A percentile compares a stretch with the other conserved stretches of the same genome.
Evolutionary conservation across 2,797 vertebrate genomes (phyloP).

Genomic region (Meriones psammophilus): DNA sequence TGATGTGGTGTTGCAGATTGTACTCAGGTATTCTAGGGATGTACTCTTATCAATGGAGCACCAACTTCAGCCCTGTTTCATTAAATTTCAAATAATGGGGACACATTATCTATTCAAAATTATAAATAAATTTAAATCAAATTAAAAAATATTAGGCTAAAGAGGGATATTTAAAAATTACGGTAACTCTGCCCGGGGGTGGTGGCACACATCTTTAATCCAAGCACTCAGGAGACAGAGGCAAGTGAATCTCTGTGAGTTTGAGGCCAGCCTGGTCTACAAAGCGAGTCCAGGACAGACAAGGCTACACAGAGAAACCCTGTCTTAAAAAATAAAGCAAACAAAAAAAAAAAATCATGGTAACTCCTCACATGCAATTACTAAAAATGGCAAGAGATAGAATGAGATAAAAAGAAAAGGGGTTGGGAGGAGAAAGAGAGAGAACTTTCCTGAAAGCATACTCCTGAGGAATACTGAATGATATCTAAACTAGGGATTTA

Average conservation of each 20-base stretch:
- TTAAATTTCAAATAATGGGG: conserved; percentile 9
- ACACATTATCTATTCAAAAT: conserved; percentile 45
- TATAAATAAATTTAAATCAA: conserved; percentile 32
- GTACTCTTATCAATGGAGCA: background rate
- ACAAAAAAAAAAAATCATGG: background rate
- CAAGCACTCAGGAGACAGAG: background rate
- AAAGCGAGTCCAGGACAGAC: background rate
- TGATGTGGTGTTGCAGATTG: background rate
- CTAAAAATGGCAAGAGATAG: background rate
- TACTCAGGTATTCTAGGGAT: background rate
- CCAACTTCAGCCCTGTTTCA: background rate
- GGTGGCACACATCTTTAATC: background rate
- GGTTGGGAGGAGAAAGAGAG: too few species aligned
- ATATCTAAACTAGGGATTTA: conserved; percentile 38
- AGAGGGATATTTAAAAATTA: conserved; percentile 43
- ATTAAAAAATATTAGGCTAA: conserved; percentile 44
- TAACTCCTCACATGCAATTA: conserved; percentile 41
- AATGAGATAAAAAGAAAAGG: background rate
- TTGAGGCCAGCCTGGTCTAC: background rate
- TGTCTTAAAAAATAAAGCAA: background rate
- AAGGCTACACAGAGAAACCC: background rate
- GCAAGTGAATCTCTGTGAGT: background rate
- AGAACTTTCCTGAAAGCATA: conserved; percentile 16
- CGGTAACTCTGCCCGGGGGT: background rate
- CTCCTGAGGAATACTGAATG: conserved; percentile 39